phyloP scores from a whole-genome alignment of 2,888 invertebrate genomes.

The Pimpla rufipes region DNA sequence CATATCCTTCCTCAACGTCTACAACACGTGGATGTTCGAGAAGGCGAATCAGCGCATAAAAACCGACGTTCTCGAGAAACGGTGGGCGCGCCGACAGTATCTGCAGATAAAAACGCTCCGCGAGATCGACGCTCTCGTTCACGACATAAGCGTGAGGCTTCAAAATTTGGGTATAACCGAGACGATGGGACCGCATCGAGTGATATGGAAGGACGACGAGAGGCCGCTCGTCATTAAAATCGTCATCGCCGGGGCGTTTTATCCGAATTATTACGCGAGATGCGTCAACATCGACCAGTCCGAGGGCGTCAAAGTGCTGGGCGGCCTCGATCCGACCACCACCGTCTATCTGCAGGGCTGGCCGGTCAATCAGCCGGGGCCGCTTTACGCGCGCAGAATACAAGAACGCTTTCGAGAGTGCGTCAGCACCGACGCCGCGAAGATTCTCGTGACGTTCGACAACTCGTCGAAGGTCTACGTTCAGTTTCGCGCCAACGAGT shows the following conservation, averaged over 20 bases:
- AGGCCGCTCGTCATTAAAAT: constrained; percentile 90
- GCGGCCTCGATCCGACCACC: constrained; percentile 91
- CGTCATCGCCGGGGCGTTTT: constrained; percentile 95
- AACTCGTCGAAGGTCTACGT: constrained; percentile 89
- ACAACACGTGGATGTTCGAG: constrained; percentile 91
- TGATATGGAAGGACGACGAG: constrained; percentile 86
- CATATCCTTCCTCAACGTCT: constrained; percentile 93
- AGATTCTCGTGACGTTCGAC: constrained; percentile 83
- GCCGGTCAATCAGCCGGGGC: constrained; percentile 88
- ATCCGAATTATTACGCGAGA: constrained; percentile 95
- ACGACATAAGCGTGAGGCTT: constrained; percentile 90
- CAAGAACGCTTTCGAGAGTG: constrained; percentile 87
- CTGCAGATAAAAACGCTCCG: constrained; percentile 90
- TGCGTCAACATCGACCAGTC: constrained; percentile 87
- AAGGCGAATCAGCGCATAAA: constrained; percentile 88
- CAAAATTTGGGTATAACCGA: constrained; percentile 88
- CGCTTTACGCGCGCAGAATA: constrained; percentile 89
- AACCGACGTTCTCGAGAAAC: constrained; percentile 85
- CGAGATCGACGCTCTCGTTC: constrained; percentile 91
- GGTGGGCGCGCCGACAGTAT: constrained; percentile 91
- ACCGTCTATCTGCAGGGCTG: constrained; percentile 89
- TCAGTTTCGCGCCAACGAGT: constrained; percentile 87
- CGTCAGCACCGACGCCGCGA: constrained; percentile 58
- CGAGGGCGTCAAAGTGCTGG: constrained; percentile 89
- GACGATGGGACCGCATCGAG: constrained; percentile 84